phyloP scores from a whole-genome alignment of 2,888 invertebrate genomes.

The Aleiodes leptofemur region DNA sequence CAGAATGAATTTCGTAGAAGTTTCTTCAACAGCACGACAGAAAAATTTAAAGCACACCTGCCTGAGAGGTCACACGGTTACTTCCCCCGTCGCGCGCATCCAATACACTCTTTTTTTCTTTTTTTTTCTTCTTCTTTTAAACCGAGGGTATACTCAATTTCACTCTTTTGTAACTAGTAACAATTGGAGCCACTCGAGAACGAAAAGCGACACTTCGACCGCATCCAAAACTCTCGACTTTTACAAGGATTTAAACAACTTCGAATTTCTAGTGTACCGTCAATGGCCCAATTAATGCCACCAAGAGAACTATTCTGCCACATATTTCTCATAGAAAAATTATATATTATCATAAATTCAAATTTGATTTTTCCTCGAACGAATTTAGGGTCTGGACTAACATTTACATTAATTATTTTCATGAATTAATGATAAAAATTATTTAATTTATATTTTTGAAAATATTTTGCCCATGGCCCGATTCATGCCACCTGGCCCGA shows the following conservation, averaged over 20 bases:
- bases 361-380: no score
- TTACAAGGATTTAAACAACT: constrained; percentile 73
- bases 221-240: constrained; percentile 59
- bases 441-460: no score
- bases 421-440: no score
- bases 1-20: constrained; percentile 23
- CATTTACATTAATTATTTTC: no score
- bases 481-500: no score
- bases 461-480: no score
- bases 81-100: constrained; percentile 31
- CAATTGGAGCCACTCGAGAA: constrained; percentile 72
- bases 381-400: no score
- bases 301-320: no score
- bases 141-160: constrained; percentile 68
- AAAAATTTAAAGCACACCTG: constrained; percentile 54
- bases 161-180: constrained; percentile 71
- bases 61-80: constrained; percentile 41
- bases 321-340: no score
- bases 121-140: constrained; percentile 40
- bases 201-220: constrained; percentile 68
- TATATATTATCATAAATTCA: no score
- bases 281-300: no score
- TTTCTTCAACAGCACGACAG: constrained; percentile 7
- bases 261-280: constrained; percentile 59
- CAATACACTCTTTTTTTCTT: constrained; percentile 23